These are phyloP conservation scores for Morus bassanus DNA, from an alignment of 2,797 vertebrate genomes.

Conservation along the genomic window DNA sequence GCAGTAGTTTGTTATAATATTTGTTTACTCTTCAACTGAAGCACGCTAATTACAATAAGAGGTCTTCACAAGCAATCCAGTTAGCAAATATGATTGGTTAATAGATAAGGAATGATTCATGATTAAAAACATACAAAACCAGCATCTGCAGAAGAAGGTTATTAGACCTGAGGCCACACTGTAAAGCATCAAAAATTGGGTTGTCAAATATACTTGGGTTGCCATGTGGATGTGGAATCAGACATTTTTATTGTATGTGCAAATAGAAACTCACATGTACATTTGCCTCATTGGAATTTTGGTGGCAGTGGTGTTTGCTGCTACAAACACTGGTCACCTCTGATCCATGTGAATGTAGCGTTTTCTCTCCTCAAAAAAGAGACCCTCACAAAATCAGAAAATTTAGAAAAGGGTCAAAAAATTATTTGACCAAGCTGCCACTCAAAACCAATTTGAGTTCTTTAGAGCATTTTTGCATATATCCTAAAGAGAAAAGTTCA, in stretches of 20 bases:
- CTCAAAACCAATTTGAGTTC: not conserved
- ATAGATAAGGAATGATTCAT: constrained; percentile 59
- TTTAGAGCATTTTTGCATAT: not conserved
- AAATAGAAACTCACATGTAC: not conserved
- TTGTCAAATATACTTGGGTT: not conserved
- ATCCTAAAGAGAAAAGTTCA: too few relatives aligned
- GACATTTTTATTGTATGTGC: not conserved
- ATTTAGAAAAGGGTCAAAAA: not conserved
- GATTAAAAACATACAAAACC: constrained; percentile 55
- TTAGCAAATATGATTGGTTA: constrained; percentile 70
- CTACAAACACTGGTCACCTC: not conserved
- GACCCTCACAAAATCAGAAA: not conserved
- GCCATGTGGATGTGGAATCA: not conserved
- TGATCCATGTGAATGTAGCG: not conserved
- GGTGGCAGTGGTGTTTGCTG: not conserved
- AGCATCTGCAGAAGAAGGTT: constrained; percentile 1
- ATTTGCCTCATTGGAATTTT: not conserved
- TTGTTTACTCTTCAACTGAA: constrained; percentile 77
- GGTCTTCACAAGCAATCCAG: constrained; percentile 73
- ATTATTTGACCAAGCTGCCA: not conserved
- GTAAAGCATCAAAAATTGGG: not conserved
- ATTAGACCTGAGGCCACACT: not conserved
- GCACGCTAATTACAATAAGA: constrained; percentile 77
- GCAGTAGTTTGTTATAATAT: constrained; percentile 75
- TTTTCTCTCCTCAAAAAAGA: not conserved